Evolutionary conservation across 2,888 invertebrate genomes (phyloP).

Genomic region (Rhogogaster chlorosoma): DNA sequence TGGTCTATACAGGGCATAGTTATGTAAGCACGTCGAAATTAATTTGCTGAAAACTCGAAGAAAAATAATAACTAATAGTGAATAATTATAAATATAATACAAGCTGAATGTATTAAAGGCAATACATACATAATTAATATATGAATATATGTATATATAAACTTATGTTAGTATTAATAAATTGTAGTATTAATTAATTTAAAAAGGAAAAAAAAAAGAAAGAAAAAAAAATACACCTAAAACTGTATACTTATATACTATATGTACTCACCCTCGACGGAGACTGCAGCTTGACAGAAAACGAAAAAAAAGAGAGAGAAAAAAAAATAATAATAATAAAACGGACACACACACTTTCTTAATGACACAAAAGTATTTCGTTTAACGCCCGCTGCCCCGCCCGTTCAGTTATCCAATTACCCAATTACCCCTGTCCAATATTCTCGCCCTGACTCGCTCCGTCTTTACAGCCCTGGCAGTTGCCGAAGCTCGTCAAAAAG

Average conservation of each 20-base stretch:
- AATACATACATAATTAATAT: slow-evolving; percentile 36
- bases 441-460: slow-evolving; percentile 21
- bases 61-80: neutral
- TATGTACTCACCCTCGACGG: slow-evolving; percentile 15
- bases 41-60: slow-evolving; percentile 61
- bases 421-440: slow-evolving; percentile 46
- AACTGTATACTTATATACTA: slow-evolving; percentile 31
- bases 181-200: slow-evolving; percentile 34
- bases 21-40: slow-evolving; percentile 66
- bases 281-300: slow-evolving; percentile 27
- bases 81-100: slow-evolving; percentile 4
- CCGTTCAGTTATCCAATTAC: slow-evolving; percentile 26
- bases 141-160: slow-evolving; percentile 42
- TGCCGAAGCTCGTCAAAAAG: slow-evolving; percentile 48
- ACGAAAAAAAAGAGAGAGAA: slow-evolving; percentile 51
- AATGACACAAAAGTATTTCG: slow-evolving; percentile 44
- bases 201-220: slow-evolving; percentile 18
- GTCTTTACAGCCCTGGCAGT: slow-evolving; percentile 27
- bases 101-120: slow-evolving; percentile 46
- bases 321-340: slow-evolving; percentile 49
- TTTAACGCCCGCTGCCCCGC: neutral
- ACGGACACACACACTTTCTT: slow-evolving; percentile 47
- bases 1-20: slow-evolving; percentile 78
- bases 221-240: slow-evolving; percentile 34
- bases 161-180: slow-evolving; percentile 16